Base-by-base conservation (phyloP, 2,888 invertebrate genomes). In the Noctua pronuba region DNA sequence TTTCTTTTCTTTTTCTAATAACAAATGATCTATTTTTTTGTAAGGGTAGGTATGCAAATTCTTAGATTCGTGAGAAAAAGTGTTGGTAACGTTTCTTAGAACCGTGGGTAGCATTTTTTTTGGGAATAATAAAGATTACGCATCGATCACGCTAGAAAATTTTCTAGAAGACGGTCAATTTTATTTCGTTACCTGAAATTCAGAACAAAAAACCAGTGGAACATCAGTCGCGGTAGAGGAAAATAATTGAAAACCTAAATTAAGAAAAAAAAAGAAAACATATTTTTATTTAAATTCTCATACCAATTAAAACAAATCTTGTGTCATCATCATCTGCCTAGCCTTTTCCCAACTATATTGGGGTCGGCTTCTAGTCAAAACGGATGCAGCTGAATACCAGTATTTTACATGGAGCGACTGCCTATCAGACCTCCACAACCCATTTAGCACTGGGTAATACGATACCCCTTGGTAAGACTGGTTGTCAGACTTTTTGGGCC, bases 1-100 rank as follows among this genome's bases (percentile, higher is more conserved):
- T 88, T 91, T 89, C 79, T 86, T 80, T 88, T 80, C 82, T 90
- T 86, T 80, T 89, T 80, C 81, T 90, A 85, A 79, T 91, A 91
- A 93, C 90, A 93, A 93, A 94, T 93, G 94, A 93, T 94, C 92
- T 88, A 88, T 91, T 88, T 89, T 91, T 80, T 69, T 82, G 73
- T 82, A 86, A 62, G 85, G 82, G 87, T 82, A 80, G 58, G 81
- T 90, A 94, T 95, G 94, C 91, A 93, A 94, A 94, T 94, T 81
- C 44, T 18, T 67, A 52, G 70, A 60, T 88, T 88, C 94, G 95
- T 95, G 95, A 93, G 95, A 95, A 95, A 94, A 92, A 91, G 73
- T 86, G 64, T 77, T 58, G 24, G 77, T 73, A 74, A 81, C 80
- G 86, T 81, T 83, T 82, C 75, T 78, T 88, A 80, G 38, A 66